A percentile compares a stretch with the other conserved stretches of the same genome.
phyloP scores from a whole-genome alignment of 1,140 invertebrate species.

The Ridgeia piscesae region DNA sequence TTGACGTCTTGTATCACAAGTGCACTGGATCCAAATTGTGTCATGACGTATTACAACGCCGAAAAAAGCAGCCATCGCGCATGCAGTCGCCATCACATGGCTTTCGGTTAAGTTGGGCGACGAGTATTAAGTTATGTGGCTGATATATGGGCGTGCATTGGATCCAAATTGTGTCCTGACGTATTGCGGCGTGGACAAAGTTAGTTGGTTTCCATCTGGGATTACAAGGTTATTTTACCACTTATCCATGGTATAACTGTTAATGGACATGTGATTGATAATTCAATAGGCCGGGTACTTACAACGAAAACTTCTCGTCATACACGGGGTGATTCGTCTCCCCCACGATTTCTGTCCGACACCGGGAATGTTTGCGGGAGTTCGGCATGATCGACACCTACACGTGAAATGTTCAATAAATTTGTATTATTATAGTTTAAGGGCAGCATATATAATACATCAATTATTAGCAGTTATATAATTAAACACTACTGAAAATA shows the following conservation, averaged over 20 bases:
- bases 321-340: background rate
- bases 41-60: background rate
- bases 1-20: background rate
- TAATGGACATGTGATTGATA: background rate
- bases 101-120: too few species aligned
- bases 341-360: background rate
- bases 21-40: background rate
- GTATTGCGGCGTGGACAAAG: too few species aligned
- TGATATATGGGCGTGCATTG: too few species aligned
- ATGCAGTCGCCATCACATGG: too few species aligned
- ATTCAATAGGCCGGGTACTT: background rate
- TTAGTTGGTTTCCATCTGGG: background rate
- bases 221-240: background rate
- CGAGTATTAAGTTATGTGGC: too few species aligned
- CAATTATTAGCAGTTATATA: too few species aligned
- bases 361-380: background rate
- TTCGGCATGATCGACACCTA: background rate
- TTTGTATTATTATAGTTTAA: background rate
- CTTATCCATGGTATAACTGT: background rate
- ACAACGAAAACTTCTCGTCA: conserved; percentile 18
- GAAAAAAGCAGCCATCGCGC: background rate
- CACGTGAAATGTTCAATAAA: background rate
- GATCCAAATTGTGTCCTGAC: too few species aligned
- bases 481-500: too few species aligned
- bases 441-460: background rate